Conservation (phyloP, 2,113 vertebrate genomes). For the Probosciger aterrimus region DNA sequence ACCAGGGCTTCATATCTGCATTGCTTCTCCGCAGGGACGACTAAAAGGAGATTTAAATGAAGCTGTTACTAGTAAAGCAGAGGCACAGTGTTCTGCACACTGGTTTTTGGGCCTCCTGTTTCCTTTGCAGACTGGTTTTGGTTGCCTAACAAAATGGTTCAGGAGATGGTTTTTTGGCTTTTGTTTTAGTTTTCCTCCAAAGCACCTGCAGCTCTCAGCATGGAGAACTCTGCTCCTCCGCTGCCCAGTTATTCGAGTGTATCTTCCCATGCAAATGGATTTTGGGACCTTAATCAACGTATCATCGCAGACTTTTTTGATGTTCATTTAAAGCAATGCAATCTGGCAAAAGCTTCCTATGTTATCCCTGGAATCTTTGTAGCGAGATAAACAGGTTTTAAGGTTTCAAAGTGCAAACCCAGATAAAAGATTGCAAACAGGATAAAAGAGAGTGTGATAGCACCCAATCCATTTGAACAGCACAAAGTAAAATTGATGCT, state of each 20-base stretch:
- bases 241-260: not conserved
- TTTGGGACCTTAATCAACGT: not conserved
- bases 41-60: not conserved
- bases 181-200: not conserved
- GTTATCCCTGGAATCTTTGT: not conserved
- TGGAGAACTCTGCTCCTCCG: not conserved
- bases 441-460: not conserved
- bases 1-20: not conserved
- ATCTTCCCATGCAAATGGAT: not conserved
- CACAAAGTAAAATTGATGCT: not conserved
- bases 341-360: not conserved
- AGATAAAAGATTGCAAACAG: not conserved
- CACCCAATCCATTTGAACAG: accelerated
- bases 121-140: not conserved
- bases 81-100: not conserved
- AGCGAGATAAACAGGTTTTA: not conserved
- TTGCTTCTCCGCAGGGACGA: not conserved
- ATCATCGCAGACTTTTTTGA: not conserved
- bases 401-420: not conserved
- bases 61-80: not conserved
- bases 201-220: not conserved
- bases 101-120: not conserved
- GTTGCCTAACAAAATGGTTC: not conserved
- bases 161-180: not conserved
- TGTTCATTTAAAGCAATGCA: not conserved